Conservation (phyloP, 2,888 invertebrate genomes). For the Cyaniris semiargus region DNA sequence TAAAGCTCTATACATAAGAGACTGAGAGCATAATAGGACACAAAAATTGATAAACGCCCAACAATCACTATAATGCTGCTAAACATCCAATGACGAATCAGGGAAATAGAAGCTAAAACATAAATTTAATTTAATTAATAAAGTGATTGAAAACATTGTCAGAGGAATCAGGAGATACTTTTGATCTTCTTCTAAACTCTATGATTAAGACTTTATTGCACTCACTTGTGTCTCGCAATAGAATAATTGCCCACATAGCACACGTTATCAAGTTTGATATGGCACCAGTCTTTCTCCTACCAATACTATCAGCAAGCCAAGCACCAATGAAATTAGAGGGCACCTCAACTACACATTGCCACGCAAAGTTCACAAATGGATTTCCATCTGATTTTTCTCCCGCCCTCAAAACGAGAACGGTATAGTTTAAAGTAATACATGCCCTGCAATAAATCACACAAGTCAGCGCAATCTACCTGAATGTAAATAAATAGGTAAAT, state of each 20-base stretch:
- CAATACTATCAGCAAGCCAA: conserved; percentile 60
- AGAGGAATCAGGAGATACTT: no score
- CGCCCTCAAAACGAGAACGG: conserved; percentile 72
- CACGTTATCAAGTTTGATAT: conserved; percentile 48
- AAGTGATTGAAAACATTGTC: no score
- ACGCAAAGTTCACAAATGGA: conserved; percentile 83
- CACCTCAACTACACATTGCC: conserved; percentile 82
- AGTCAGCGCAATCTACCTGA: background rate
- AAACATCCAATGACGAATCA: conserved; percentile 51
- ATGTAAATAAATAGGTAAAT: no score
- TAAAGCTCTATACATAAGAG: conserved; percentile 84
- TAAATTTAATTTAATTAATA: background rate
- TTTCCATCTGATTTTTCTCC: conserved; percentile 80
- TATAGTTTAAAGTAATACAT: conserved; percentile 73
- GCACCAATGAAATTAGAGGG: conserved; percentile 82
- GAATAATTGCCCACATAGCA: conserved; percentile 50
- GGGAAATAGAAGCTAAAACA: conserved; percentile 38
- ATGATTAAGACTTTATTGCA: background rate
- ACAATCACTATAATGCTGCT: conserved; percentile 64
- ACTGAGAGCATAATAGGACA: conserved; percentile 80
- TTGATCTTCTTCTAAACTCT: no score
- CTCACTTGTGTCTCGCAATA: conserved; percentile 48
- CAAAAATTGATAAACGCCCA: conserved; percentile 75
- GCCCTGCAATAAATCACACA: conserved; percentile 58
- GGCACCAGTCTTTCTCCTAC: conserved; percentile 55